These are phyloP conservation scores for Drosophila koepferae DNA, from an alignment of 2,888 invertebrate genomes.

Conservation along the genomic window DNA sequence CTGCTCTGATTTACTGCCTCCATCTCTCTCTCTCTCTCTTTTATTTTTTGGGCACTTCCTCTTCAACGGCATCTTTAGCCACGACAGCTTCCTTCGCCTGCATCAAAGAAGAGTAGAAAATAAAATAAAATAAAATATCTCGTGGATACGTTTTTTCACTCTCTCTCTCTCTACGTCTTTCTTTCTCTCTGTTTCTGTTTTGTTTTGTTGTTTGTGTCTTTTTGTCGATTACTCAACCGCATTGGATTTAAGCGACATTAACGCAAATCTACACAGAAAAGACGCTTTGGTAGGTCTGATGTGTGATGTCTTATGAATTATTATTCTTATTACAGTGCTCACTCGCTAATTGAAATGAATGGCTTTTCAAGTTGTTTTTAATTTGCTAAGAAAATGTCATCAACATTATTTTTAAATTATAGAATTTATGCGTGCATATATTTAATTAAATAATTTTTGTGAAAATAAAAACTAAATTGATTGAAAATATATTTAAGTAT, in stretches of 20 bases:
- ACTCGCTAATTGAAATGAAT: conserved; percentile 12
- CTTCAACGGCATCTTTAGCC: conserved; percentile 49
- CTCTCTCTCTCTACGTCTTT: neutral
- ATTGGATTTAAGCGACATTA: conserved; percentile 60
- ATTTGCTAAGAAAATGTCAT: neutral
- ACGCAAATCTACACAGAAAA: conserved; percentile 28
- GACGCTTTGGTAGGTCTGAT: conserved; percentile 61
- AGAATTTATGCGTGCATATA: neutral
- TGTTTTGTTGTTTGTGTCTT: conserved; percentile 34
- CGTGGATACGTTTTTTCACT: conserved; percentile 57
- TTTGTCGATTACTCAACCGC: conserved; percentile 41
- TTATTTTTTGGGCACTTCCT: conserved; percentile 56
- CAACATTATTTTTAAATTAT: neutral
- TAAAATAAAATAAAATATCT: conserved; percentile 31
- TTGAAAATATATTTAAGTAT: neutral
- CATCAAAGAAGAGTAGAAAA: conserved; percentile 7
- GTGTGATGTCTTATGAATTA: conserved; percentile 11
- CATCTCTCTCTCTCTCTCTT: conserved; percentile 18
- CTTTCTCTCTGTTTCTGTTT: conserved; percentile 12
- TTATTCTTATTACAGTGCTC: conserved; percentile 18
- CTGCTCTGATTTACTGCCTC: conserved; percentile 74
- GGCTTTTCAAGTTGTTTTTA: neutral
- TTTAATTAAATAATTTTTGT: neutral
- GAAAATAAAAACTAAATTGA: neutral
- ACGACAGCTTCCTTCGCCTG: conserved; percentile 31